phyloP scores from a whole-genome alignment of 2,797 vertebrate genomes.

The Sebastes melanostomus region DNA sequence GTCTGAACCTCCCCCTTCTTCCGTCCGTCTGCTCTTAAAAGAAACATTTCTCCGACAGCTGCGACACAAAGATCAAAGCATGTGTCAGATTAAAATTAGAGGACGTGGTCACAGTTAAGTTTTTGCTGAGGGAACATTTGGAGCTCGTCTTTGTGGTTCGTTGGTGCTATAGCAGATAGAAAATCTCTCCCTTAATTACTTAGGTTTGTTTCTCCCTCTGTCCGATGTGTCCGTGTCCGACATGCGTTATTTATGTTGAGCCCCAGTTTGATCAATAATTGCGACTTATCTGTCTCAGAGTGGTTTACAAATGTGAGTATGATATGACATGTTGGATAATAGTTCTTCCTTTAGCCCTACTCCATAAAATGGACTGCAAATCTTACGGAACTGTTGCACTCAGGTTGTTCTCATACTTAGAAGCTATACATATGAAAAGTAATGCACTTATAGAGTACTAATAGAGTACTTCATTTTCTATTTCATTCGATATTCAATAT shows the following conservation, averaged over 20 bases:
- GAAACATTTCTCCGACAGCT: slow-evolving; percentile 22
- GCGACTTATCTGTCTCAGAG: not conserved
- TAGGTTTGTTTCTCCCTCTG: not conserved
- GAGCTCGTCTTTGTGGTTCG: not conserved
- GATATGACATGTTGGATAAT: not conserved
- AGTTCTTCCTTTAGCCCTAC: not conserved
- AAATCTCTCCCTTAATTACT: not conserved
- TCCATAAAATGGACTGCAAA: not conserved
- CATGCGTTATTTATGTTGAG: not conserved
- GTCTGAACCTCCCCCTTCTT: slow-evolving; percentile 4
- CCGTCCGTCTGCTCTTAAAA: slow-evolving; percentile 16
- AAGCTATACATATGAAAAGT: not conserved
- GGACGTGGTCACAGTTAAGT: not conserved
- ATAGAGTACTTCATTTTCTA: not conserved
- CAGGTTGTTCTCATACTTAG: not conserved
- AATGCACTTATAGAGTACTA: not conserved
- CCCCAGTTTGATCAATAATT: not conserved
- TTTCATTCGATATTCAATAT: not conserved
- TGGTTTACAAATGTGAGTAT: not conserved
- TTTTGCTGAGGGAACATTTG: not conserved
- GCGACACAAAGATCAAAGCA: slow-evolving; percentile 26
- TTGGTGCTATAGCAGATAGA: not conserved
- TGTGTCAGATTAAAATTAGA: slow-evolving; percentile 28
- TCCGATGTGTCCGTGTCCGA: not conserved
- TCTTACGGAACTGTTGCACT: no score